Evolutionary conservation across 1,140 invertebrate genomes (phyloP).

Genomic region (Drosophila rhopaloa): DNA sequence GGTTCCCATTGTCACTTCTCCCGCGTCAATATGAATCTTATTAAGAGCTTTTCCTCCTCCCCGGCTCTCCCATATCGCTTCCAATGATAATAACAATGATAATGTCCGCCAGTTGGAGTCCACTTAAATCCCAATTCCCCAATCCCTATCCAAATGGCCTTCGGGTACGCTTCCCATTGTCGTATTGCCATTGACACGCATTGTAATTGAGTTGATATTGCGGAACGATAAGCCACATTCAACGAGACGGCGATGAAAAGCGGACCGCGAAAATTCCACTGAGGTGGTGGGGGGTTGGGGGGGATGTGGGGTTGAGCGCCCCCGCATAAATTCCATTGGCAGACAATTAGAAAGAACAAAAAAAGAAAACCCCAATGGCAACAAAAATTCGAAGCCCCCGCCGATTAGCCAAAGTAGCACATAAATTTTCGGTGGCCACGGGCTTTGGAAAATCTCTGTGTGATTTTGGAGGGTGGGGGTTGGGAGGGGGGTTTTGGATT

Average conservation of each 20-base stretch:
- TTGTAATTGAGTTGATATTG: constrained; percentile 68
- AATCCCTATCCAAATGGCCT: background rate
- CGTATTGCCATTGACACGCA: constrained; percentile 56
- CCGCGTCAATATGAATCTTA: constrained; percentile 22
- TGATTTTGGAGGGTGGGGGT: background rate
- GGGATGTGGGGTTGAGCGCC: too few relatives aligned
- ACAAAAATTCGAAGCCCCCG: constrained; percentile 47
- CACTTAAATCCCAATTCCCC: background rate
- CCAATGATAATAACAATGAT: constrained; percentile 51
- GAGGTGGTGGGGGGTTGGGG: background rate
- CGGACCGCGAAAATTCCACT: constrained; percentile 3
- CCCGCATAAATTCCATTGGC: constrained; percentile 58
- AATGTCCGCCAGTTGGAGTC: constrained; percentile 1
- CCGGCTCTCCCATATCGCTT: constrained; percentile 18
- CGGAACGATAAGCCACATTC: constrained; percentile 28
- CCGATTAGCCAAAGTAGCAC: constrained; percentile 68
- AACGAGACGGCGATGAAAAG: constrained; percentile 8
- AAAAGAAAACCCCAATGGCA: constrained; percentile 2
- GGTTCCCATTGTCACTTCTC: background rate
- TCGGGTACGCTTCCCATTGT: constrained; percentile 6
- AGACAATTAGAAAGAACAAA: constrained; percentile 50
- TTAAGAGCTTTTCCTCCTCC: constrained; percentile 12
- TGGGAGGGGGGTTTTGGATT: constrained; percentile 16
- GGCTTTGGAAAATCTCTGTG: constrained; percentile 1
- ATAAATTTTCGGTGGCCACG: constrained; percentile 52